A percentile compares a stretch with the other conserved stretches of the same genome.
Conservation (phyloP, 2,888 invertebrate species). For the Masnerella sp. region DNA sequence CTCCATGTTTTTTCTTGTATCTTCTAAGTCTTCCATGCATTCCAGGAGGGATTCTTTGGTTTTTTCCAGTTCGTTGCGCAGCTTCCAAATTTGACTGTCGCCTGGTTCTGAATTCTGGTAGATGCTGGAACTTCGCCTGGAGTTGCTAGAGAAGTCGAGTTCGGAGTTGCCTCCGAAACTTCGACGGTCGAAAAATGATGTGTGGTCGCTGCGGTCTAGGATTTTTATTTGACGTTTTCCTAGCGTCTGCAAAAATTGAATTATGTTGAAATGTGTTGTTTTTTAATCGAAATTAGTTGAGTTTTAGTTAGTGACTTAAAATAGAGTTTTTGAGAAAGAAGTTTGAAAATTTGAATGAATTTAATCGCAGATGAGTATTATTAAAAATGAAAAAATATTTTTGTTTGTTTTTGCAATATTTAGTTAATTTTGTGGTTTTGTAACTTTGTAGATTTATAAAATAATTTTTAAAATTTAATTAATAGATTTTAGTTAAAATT, state of each 20-base stretch:
- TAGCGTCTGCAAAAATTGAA: neutral
- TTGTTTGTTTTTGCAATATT: no score
- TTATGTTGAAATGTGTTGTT: no score
- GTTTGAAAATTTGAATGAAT: no score
- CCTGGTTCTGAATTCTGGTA: constrained; percentile 92
- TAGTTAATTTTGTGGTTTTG: no score
- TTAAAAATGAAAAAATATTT: no score
- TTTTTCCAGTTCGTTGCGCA: constrained; percentile 94
- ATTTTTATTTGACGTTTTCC: neutral
- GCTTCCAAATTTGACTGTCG: constrained; percentile 90
- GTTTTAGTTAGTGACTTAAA: no score
- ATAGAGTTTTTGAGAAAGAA: no score
- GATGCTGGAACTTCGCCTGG: constrained; percentile 30
- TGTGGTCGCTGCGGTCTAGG: constrained; percentile 24
- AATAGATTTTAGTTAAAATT: no score
- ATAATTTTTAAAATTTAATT: no score
- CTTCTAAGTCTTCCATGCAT: constrained; percentile 90
- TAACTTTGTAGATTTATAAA: no score
- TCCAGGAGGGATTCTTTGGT: constrained; percentile 90
- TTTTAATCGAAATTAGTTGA: no score
- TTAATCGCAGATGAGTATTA: no score
- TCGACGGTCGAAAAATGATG: constrained; percentile 18
- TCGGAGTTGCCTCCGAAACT: constrained; percentile 19
- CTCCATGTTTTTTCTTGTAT: constrained; percentile 84
- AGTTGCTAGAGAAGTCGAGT: constrained; percentile 24